Evolutionary conservation across 2,888 invertebrate genomes (phyloP).

Genomic region (Hypomecis punctinalis): DNA sequence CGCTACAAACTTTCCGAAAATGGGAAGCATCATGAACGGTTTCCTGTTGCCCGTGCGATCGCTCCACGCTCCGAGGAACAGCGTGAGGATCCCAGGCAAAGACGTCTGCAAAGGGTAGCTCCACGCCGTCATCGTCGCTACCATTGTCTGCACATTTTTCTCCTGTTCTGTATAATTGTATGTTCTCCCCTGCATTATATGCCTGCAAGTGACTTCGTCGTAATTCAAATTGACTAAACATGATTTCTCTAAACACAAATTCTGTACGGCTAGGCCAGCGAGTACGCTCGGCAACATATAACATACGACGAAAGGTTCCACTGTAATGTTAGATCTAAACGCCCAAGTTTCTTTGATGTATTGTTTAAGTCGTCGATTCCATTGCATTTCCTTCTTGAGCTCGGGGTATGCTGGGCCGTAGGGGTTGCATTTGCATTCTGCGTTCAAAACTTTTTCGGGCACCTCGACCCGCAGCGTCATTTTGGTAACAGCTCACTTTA

Average conservation of each 20-base stretch:
- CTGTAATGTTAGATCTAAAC: conserved; percentile 81
- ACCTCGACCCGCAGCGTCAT: conserved; percentile 82
- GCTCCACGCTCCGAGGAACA: conserved; percentile 87
- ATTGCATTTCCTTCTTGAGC: conserved; percentile 65
- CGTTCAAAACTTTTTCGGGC: conserved; percentile 74
- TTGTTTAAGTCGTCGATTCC: conserved; percentile 70
- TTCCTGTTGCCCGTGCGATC: conserved; percentile 86
- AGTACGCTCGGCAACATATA: conserved; percentile 88
- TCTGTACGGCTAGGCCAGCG: conserved; percentile 86
- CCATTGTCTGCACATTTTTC: conserved; percentile 77
- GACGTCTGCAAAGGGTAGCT: conserved; percentile 85
- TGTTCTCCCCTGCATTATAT: conserved; percentile 77
- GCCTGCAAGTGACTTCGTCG: conserved; percentile 81
- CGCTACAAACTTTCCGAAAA: conserved; percentile 84
- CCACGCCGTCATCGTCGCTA: conserved; percentile 86
- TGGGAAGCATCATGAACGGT: conserved; percentile 85
- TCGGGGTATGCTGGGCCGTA: conserved; percentile 55
- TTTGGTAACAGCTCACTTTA: conserved; percentile 67
- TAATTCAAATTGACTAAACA: conserved; percentile 84
- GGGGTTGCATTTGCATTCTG: conserved; percentile 74
- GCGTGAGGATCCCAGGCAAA: conserved; percentile 82
- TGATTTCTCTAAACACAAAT: conserved; percentile 85
- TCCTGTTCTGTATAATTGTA: conserved; percentile 73
- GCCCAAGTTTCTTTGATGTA: conserved; percentile 74
- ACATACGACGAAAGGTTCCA: conserved; percentile 88